Base-by-base conservation (phyloP, 1,140 invertebrate species). In the Grapholita molesta region DNA sequence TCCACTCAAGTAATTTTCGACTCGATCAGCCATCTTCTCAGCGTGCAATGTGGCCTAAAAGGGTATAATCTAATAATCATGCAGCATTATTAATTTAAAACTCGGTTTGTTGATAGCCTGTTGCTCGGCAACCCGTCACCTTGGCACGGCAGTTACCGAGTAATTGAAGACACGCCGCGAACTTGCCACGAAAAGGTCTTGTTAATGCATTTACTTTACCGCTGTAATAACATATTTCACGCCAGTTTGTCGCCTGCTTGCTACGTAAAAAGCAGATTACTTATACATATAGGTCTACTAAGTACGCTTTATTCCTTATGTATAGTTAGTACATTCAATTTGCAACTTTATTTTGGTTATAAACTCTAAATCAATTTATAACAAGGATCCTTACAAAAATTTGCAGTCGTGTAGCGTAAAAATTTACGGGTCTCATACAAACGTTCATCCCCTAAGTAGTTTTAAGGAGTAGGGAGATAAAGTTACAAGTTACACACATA, bases 91-190 rank as follows among this genome's bases (percentile, higher is more conserved):
- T 57, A 57, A 57, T 48, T 32, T 24, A 68, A 68, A 66, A 68
- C 66, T 66, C 38, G 70, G 64, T 74, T 71, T 74, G 77, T 76
- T 78, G 70, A 61, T 38, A 42, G 32, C 61, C 8, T 23, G 77
- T 78, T 71, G 77, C 77, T 69, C 68, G 38, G 77, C 23, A 70
- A 78, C 76, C 25, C 30, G 9, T 68, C 64, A 12, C 69, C 74
- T 66, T 69, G 69, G 68, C 73, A 72, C 71, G 64, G 68, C 11
- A 35, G 24, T 64, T 70, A 55, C 42, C 33, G 21, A 57, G 53
- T 57, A 25, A 57, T 57, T 57, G 53, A 57, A 57, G 53, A 57
- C 53, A 25, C 24, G 53, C 42, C 42, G 53, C n/a, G 8, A 57
- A 57, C 23, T 25, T 57, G 11, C 23, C 24, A 25, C 21, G 21